phyloP scores from a whole-genome alignment of 2,113 vertebrate genomes.

The Ammodytes dubius region DNA sequence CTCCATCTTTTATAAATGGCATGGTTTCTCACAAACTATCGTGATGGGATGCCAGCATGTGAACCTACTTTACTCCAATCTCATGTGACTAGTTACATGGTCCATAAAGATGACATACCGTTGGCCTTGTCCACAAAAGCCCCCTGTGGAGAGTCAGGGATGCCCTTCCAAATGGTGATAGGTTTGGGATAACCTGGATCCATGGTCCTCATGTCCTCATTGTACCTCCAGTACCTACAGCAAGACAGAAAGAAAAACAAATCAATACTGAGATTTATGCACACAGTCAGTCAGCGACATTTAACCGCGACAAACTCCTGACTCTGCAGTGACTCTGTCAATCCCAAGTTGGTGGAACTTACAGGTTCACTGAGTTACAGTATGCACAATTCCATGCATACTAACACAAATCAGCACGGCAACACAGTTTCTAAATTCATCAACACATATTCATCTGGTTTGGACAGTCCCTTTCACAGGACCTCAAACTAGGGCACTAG shows the following conservation, averaged over 20 bases:
- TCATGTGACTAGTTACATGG: constrained; percentile 1
- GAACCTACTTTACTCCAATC: neutral
- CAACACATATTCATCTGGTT: too few species aligned
- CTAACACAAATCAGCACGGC: neutral
- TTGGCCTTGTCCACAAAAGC: constrained; percentile 98
- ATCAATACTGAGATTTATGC: neutral
- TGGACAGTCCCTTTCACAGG: neutral
- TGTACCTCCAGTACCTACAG: constrained; percentile 96
- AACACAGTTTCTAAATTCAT: neutral
- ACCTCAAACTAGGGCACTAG: neutral
- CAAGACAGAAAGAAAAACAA: constrained; percentile 14
- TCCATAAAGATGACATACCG: constrained; percentile 81
- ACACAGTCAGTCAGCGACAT: neutral
- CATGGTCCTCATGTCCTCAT: constrained; percentile 98
- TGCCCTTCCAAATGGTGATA: constrained; percentile 98
- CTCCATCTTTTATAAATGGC: neutral
- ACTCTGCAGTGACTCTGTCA: constrained; percentile 5
- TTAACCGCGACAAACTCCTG: neutral
- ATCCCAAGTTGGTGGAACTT: neutral
- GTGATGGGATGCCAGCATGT: neutral
- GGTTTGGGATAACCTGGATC: constrained; percentile 98
- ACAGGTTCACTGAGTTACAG: neutral
- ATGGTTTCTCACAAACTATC: neutral
- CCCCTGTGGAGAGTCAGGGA: constrained; percentile 97
- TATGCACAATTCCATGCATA: neutral